phyloP scores from a whole-genome alignment of 2,797 vertebrate genomes.

The Triplophysa yarkandensis region DNA sequence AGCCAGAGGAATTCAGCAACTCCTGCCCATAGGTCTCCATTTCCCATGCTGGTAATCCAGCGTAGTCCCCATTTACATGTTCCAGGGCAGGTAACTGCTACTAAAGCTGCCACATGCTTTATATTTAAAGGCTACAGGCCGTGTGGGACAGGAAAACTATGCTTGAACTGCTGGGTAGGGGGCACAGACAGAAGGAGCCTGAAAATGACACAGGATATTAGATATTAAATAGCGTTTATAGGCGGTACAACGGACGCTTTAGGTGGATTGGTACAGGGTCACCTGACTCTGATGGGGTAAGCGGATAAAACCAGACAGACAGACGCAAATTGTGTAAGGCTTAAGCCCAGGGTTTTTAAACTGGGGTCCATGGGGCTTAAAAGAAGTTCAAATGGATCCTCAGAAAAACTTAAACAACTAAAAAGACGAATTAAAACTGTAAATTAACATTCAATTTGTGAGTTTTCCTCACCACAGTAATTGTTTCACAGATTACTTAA shows the following conservation, averaged over 20 bases:
- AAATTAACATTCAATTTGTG: too few species aligned
- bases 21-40: conserved; percentile 74
- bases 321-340: too few species aligned
- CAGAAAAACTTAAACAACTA: too few species aligned
- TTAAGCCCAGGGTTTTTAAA: too few species aligned
- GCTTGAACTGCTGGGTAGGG: conserved; percentile 52
- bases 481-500: too few species aligned
- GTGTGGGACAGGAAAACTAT: conserved; percentile 10
- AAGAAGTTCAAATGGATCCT: too few species aligned
- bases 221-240: neutral
- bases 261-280: neutral
- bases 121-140: conserved; percentile 69
- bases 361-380: too few species aligned
- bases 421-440: too few species aligned
- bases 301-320: too few species aligned
- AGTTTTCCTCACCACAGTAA: too few species aligned
- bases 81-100: conserved; percentile 74
- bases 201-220: neutral
- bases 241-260: neutral
- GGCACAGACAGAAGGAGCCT: neutral
- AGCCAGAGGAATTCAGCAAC: conserved; percentile 78
- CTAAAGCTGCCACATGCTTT: conserved; percentile 73
- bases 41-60: conserved; percentile 49
- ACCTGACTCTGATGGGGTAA: too few species aligned
- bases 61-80: conserved; percentile 63